Evolutionary conservation across 2,113 vertebrate genomes (phyloP).

Genomic region (Pteropus alecto): DNA sequence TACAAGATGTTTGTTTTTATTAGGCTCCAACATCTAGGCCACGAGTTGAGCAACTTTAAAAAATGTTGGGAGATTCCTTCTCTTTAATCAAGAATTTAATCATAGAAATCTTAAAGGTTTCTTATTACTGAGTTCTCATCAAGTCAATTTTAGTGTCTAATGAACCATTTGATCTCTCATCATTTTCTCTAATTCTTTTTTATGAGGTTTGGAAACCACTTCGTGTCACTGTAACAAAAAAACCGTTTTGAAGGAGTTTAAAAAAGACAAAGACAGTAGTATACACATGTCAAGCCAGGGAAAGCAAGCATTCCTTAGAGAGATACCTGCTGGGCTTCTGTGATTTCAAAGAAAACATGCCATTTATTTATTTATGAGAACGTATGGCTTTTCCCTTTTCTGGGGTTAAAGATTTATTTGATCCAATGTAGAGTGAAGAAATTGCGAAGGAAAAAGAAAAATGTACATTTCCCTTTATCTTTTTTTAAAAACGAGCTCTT

Average conservation of each 20-base stretch:
- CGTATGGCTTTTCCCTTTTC: conserved; percentile 2
- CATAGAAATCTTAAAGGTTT: conserved; percentile 54
- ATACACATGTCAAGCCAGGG: conserved; percentile 22
- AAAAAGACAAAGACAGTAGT: not conserved
- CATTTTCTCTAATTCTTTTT: conserved; percentile 64
- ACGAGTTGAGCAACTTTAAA: conserved; percentile 25
- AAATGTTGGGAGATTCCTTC: conserved; percentile 29
- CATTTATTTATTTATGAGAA: conserved; percentile 54
- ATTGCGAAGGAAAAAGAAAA: conserved; percentile 29
- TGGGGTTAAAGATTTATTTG: conserved; percentile 25
- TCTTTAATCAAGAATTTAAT: conserved; percentile 64
- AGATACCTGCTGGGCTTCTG: conserved; percentile 32
- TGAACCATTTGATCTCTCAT: conserved; percentile 11
- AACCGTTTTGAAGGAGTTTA: conserved; percentile 42
- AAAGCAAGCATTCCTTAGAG: conserved; percentile 46
- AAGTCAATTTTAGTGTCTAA: conserved; percentile 41
- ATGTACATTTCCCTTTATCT: not conserved
- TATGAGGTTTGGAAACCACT: conserved; percentile 42
- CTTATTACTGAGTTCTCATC: conserved; percentile 45
- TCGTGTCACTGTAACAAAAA: conserved; percentile 44
- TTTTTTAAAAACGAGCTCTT: not conserved
- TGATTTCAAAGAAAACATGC: conserved; percentile 27
- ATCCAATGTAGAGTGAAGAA: not conserved
- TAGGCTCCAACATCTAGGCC: not conserved
- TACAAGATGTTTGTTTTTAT: conserved; percentile 52